These are phyloP conservation scores for Toxotes jaculatrix DNA, from an alignment of 2,113 vertebrate species.

Conservation along the genomic window DNA sequence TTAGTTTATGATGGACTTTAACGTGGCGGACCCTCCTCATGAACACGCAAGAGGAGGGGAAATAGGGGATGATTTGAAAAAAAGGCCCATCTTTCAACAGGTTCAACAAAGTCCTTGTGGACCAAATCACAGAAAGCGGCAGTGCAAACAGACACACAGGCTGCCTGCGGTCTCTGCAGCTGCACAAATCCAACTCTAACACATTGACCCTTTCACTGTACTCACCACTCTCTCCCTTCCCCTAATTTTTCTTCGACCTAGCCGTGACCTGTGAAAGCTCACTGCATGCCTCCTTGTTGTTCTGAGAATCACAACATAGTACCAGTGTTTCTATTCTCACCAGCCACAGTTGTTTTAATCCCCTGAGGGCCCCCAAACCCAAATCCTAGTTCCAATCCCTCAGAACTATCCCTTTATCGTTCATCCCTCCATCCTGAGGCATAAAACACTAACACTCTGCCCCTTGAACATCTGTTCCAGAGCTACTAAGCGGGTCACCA, in stretches of 20 bases:
- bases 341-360: constrained; percentile 47
- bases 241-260: background rate
- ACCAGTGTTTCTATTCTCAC: constrained; percentile 16
- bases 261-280: constrained; percentile 36
- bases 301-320: background rate
- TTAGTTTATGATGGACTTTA: no score
- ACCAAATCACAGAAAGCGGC: constrained; percentile 16
- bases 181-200: constrained; percentile 36
- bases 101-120: background rate
- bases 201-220: constrained; percentile 43
- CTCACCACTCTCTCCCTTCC: background rate
- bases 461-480: constrained; percentile 75
- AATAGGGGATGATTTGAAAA: no score
- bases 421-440: constrained; percentile 48
- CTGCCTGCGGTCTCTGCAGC: constrained; percentile 3
- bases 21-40: no score
- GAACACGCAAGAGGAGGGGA: no score
- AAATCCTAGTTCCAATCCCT: constrained; percentile 34
- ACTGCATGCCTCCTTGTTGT: background rate
- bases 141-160: constrained; percentile 23
- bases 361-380: constrained; percentile 9
- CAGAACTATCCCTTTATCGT: constrained; percentile 8
- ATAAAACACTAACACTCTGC: constrained; percentile 56
- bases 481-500: constrained; percentile 58
- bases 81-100: no score